Percentiles rank a stretch among this genome's conserved stretches.
phyloP scores from a whole-genome alignment of 2,888 invertebrate genomes.

The Watsonalla binaria region DNA sequence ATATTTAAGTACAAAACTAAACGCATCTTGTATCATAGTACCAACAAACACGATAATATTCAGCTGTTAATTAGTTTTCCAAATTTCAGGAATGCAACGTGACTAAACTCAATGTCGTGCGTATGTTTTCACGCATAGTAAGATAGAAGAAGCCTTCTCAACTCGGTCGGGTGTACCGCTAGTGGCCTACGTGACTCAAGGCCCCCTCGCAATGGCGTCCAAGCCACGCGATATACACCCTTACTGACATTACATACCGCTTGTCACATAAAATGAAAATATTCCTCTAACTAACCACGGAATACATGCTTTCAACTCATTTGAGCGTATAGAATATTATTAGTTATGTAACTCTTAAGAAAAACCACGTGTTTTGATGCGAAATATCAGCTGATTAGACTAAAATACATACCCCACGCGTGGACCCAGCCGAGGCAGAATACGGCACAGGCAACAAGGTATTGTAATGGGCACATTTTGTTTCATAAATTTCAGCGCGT shows the following conservation, averaged over 20 bases:
- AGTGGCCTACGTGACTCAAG: conserved; percentile 77
- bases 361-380: conserved; percentile 58
- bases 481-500: conserved; percentile 54
- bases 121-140: conserved; percentile 9
- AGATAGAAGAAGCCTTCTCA: conserved; percentile 19
- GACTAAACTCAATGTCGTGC: conserved; percentile 20
- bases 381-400: conserved; percentile 61
- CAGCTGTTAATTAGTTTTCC: conserved; percentile 21
- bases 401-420: conserved; percentile 65
- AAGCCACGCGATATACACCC: conserved; percentile 72
- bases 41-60: neutral
- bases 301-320: conserved; percentile 9
- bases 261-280: conserved; percentile 13
- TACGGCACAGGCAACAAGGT: conserved; percentile 46
- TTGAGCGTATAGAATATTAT: conserved; percentile 5
- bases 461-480: conserved; percentile 65
- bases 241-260: conserved; percentile 50
- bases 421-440: conserved; percentile 47
- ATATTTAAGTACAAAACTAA: neutral
- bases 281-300: conserved; percentile 11
- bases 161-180: conserved; percentile 43
- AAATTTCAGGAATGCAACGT: conserved; percentile 41
- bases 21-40: too few relatives aligned
- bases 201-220: conserved; percentile 70
- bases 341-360: conserved; percentile 62